These are phyloP conservation scores for Onthophagus taurus DNA, from an alignment of 1,140 invertebrate species.

Conservation along the genomic window DNA sequence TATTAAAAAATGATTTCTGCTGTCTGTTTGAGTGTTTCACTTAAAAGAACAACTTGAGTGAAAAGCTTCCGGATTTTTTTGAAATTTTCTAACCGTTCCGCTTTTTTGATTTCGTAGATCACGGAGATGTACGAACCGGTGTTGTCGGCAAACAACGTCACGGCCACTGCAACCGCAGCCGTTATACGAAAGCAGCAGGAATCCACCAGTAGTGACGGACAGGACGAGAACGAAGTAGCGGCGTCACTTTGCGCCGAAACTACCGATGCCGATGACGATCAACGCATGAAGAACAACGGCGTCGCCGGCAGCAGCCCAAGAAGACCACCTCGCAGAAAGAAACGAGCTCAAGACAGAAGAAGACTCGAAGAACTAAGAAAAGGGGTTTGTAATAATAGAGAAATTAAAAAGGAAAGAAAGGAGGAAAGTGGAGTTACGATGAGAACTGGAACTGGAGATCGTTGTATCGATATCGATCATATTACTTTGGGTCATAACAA, in stretches of 20 bases:
- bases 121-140: slow-evolving; percentile 26
- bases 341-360: background rate
- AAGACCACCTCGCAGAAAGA: background rate
- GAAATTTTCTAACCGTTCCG: no score
- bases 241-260: slow-evolving; percentile 3
- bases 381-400: slow-evolving; percentile 8
- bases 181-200: background rate
- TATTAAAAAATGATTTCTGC: no score
- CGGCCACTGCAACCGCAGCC: slow-evolving; percentile 9
- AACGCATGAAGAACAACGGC: slow-evolving; percentile 7
- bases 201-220: slow-evolving; percentile 1
- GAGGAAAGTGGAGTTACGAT: slow-evolving; percentile 16
- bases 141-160: slow-evolving; percentile 17
- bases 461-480: slow-evolving; percentile 30
- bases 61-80: no score
- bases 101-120: background rate
- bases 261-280: slow-evolving; percentile 14
- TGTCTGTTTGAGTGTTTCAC: no score
- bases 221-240: slow-evolving; percentile 5
- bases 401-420: slow-evolving; percentile 14
- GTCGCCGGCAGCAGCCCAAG: slow-evolving; percentile 4
- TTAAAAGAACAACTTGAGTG: no score
- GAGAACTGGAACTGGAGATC: slow-evolving; percentile 26
- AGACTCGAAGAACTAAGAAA: background rate
- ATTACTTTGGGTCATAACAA: slow-evolving; percentile 28